These are phyloP conservation scores for Istiophorus platypterus DNA, from an alignment of 2,113 vertebrate genomes.

Conservation along the genomic window DNA sequence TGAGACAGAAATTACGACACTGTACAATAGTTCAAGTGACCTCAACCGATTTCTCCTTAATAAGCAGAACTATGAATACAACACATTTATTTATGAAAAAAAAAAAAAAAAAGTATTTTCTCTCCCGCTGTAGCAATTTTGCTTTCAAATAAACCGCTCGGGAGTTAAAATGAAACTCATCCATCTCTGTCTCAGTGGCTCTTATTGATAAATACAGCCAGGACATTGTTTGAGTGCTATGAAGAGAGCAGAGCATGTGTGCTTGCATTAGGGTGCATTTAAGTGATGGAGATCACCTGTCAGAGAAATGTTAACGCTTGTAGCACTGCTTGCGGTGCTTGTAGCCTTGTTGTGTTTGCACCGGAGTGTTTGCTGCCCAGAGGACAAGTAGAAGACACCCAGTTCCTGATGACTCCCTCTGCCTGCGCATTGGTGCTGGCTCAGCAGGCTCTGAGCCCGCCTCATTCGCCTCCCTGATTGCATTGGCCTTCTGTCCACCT, in stretches of 20 bases:
- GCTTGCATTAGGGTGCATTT: conserved; percentile 28
- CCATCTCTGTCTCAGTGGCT: conserved; percentile 78
- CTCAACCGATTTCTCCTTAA: conserved; percentile 62
- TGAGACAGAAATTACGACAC: conserved; percentile 31
- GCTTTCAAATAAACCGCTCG: conserved; percentile 65
- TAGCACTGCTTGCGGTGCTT: conserved; percentile 47
- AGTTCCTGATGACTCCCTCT: conserved; percentile 72
- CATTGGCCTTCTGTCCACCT: conserved; percentile 83
- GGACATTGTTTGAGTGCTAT: conserved; percentile 37
- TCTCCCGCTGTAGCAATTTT: conserved; percentile 43
- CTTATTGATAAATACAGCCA: conserved; percentile 69
- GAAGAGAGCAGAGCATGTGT: conserved; percentile 29
- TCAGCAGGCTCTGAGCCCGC: conserved; percentile 79
- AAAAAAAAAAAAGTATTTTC: conserved; percentile 28
- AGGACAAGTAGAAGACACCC: conserved; percentile 78
- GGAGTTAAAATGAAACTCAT: conserved; percentile 80
- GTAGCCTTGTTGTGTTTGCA: conserved; percentile 66
- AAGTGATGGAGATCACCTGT: conserved; percentile 59
- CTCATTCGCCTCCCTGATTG: conserved; percentile 83
- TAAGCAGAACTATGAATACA: conserved; percentile 46
- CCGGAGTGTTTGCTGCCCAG: conserved; percentile 54
- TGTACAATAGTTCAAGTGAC: conserved; percentile 42
- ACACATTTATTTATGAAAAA: conserved; percentile 31
- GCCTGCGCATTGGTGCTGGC: conserved; percentile 71
- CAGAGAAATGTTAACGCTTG: conserved; percentile 56